phyloP scores from a whole-genome alignment of 2,797 vertebrate genomes.

The Natrix natrix region DNA sequence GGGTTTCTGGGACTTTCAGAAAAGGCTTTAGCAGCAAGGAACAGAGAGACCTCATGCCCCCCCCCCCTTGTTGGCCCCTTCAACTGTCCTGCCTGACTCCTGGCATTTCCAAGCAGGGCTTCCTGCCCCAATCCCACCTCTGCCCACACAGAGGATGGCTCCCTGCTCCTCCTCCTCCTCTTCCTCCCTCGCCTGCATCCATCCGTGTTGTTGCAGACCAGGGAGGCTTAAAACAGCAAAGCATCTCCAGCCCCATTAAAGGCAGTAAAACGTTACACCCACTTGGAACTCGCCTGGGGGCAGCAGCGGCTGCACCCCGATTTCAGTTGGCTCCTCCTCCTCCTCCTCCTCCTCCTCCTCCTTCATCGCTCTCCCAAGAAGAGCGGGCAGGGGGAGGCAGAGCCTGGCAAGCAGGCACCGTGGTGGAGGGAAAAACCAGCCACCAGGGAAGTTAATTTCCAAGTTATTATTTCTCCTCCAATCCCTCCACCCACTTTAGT shows the following conservation, averaged over 20 bases:
- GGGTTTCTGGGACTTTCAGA: no score
- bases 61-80: background rate
- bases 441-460: constrained; percentile 43
- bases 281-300: background rate
- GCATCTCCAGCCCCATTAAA: background rate
- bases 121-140: background rate
- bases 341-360: background rate
- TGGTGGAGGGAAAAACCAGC: constrained; percentile 9
- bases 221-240: background rate
- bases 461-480: constrained; percentile 16
- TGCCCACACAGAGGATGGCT: background rate
- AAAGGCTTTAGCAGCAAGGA: background rate
- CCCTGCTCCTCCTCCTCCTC: no score
- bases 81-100: background rate
- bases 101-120: background rate
- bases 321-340: constrained; percentile 29
- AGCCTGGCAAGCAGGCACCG: background rate
- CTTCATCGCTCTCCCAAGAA: constrained; percentile 13
- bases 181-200: no score
- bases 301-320: background rate
- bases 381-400: background rate
- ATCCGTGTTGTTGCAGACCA: no score
- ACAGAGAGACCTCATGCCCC: background rate
- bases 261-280: background rate
- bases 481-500: background rate